Conservation (phyloP, 92 coral and sea anemone species). For the Porites cylindrica region DNA sequence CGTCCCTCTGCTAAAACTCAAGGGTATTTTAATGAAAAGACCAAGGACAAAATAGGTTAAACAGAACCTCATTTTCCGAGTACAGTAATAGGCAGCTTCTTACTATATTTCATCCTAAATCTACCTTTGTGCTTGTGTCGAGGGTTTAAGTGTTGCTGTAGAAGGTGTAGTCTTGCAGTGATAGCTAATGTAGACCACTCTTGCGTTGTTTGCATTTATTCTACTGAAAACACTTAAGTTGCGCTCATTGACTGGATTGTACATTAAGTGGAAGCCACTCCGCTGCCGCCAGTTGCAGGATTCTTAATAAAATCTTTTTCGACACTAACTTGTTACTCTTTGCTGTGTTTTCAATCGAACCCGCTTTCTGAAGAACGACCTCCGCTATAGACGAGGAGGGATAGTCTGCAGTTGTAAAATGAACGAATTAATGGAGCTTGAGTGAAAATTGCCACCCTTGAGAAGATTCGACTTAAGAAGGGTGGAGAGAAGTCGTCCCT, state of each 20-base stretch:
- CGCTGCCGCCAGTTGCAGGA: not conserved
- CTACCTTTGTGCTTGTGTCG: not conserved
- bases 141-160: not conserved
- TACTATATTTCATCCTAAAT: not conserved
- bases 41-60: not conserved
- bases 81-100: too few relatives aligned
- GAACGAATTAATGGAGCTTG: too few relatives aligned
- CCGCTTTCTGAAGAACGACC: not conserved
- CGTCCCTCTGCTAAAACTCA: not conserved
- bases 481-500: too few relatives aligned
- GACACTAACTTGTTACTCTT: not conserved
- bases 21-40: not conserved
- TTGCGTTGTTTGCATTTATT: not conserved
- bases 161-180: not conserved
- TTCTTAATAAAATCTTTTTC: constrained; percentile 32
- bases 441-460: too few relatives aligned
- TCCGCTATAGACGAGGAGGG: too few relatives aligned
- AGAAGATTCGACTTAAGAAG: too few relatives aligned
- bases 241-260: constrained; percentile 6
- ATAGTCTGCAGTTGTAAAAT: too few relatives aligned
- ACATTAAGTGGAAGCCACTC: not conserved
- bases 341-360: not conserved
- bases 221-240: not conserved
- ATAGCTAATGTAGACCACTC: not conserved
- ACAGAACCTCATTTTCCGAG: not conserved